phyloP scores from a whole-genome alignment of 2,888 invertebrate genomes.

The Chaetogeoica ovagalla region DNA sequence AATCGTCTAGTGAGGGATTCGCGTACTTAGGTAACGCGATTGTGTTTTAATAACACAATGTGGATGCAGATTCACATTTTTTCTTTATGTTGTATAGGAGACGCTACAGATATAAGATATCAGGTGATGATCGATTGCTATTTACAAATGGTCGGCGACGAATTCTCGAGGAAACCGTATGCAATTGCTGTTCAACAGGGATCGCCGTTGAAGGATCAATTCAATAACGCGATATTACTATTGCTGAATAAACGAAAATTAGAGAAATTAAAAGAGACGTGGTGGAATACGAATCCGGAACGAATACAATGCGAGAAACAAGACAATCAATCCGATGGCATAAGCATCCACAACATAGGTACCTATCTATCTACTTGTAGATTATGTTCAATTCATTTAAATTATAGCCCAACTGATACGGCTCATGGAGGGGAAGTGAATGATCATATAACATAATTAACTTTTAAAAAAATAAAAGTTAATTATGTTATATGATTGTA shows the following conservation, averaged over 20 bases:
- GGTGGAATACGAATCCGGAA: conserved; percentile 91
- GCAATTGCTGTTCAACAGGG: conserved; percentile 97
- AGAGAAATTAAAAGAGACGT: conserved; percentile 91
- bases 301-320: conserved; percentile 79
- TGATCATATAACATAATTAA: too few relatives aligned
- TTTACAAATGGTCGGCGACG: conserved; percentile 86
- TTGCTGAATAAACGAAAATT: conserved; percentile 89
- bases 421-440: too few relatives aligned
- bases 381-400: too few relatives aligned
- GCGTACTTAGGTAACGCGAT: conserved; percentile 74
- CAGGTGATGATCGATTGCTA: conserved; percentile 82
- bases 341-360: conserved; percentile 96
- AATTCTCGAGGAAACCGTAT: conserved; percentile 95
- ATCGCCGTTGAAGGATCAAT: conserved; percentile 89
- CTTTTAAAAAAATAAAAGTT: too few relatives aligned
- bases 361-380: not conserved
- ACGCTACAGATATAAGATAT: conserved; percentile 89
- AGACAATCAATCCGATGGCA: conserved; percentile 93
- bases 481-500: too few relatives aligned
- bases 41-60: not conserved
- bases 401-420: too few relatives aligned
- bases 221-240: conserved; percentile 93
- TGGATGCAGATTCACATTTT: not conserved
- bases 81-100: conserved; percentile 63
- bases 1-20: conserved; percentile 78